A percentile compares a stretch with the other conserved stretches of the same genome.
Conservation (phyloP, 2,113 vertebrate species). For the Brachyhypopomus gauderio region DNA sequence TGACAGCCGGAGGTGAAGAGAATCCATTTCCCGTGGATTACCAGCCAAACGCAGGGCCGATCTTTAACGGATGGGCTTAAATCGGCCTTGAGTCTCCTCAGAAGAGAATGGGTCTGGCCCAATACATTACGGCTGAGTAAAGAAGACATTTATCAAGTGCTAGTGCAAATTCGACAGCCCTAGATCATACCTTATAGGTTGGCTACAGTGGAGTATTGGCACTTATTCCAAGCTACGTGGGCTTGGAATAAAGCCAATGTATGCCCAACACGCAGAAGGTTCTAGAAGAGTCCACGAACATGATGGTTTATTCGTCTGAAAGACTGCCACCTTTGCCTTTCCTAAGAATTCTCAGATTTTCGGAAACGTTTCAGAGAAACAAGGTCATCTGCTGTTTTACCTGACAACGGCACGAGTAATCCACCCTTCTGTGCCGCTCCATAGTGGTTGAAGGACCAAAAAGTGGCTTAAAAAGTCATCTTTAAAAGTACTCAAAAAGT, state of each 20-base stretch:
- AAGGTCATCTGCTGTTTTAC: conserved; percentile 41
- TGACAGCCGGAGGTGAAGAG: conserved; percentile 11
- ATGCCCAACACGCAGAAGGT: too few species aligned
- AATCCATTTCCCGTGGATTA: conserved; percentile 28
- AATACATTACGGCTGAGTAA: conserved; percentile 13
- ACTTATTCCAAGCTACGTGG: background rate
- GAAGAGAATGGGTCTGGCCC: background rate
- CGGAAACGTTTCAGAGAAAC: background rate
- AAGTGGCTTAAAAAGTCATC: conserved; percentile 1
- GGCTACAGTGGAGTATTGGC: background rate
- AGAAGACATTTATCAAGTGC: conserved; percentile 21
- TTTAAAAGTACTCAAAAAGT: conserved; percentile 17
- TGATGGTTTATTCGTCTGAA: background rate
- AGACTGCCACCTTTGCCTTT: background rate
- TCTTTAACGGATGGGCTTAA: conserved; percentile 9
- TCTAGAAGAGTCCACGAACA: background rate
- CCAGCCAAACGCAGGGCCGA: background rate
- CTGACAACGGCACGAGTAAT: conserved; percentile 27
- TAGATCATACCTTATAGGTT: background rate
- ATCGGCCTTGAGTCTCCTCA: background rate
- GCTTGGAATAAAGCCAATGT: background rate
- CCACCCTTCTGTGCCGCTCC: background rate
- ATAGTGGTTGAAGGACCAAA: conserved; percentile 23
- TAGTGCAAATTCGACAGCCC: background rate
- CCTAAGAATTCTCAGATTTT: background rate